phyloP scores from a whole-genome alignment of 2,113 vertebrate genomes.

The Ciconia stormi region DNA sequence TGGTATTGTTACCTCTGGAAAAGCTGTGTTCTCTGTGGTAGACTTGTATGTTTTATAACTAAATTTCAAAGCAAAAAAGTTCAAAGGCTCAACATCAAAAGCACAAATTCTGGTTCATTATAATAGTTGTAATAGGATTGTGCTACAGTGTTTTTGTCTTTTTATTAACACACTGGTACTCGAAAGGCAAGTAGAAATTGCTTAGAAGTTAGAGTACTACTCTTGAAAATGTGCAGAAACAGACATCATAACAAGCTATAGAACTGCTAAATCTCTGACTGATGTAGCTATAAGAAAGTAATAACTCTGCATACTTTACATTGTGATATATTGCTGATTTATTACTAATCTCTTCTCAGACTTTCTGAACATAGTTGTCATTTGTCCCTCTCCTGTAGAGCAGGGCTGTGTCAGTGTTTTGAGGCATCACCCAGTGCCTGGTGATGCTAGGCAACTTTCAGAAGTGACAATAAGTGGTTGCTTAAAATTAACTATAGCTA shows the following conservation, averaged over 20 bases:
- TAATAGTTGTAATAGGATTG: slow-evolving; percentile 64
- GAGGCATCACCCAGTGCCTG: not conserved
- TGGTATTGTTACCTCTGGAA: slow-evolving; percentile 47
- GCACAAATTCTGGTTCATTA: slow-evolving; percentile 59
- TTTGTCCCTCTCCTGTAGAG: not conserved
- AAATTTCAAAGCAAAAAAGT: slow-evolving; percentile 65
- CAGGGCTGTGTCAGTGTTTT: not conserved
- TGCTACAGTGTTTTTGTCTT: slow-evolving; percentile 56
- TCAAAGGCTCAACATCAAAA: slow-evolving; percentile 69
- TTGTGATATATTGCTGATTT: not conserved
- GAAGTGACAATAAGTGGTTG: not conserved
- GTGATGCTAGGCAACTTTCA: not conserved
- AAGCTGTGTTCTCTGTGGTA: slow-evolving; percentile 36
- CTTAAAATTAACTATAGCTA: not conserved
- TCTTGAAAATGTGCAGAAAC: slow-evolving; percentile 13
- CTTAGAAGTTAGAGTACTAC: slow-evolving; percentile 10
- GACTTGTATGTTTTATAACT: slow-evolving; percentile 48
- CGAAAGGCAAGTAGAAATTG: slow-evolving; percentile 45
- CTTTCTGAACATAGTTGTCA: not conserved
- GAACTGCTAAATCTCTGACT: not conserved
- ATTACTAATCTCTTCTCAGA: not conserved
- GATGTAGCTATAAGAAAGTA: not conserved
- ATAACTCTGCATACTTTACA: not conserved
- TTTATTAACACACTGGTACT: slow-evolving; percentile 57
- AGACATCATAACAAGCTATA: not conserved